phyloP scores from a whole-genome alignment of 2,797 vertebrate species.

The Pipistrellus nathusii region DNA sequence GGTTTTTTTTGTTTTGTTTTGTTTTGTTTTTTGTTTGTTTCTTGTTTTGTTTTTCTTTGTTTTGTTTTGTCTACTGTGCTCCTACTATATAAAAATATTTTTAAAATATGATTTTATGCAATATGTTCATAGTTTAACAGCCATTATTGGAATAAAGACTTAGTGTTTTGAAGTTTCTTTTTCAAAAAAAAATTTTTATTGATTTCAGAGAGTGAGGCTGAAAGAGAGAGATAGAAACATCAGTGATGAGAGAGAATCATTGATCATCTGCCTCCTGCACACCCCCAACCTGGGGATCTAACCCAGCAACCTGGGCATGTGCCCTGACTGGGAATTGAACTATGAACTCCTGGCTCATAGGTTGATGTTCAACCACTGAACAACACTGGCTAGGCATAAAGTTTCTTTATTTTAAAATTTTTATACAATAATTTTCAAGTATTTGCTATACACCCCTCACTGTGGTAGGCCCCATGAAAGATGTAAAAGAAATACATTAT shows the following conservation, averaged over 20 bases:
- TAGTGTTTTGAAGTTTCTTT: slow-evolving; percentile 37
- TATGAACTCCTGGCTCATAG: no score
- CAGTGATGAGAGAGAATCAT: no score
- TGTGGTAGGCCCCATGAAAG: not conserved
- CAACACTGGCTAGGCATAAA: not conserved
- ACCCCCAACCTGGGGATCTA: no score
- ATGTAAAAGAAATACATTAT: slow-evolving; percentile 11
- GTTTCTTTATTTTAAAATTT: slow-evolving; percentile 26
- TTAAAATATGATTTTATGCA: slow-evolving; percentile 38
- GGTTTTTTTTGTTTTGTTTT: not conserved
- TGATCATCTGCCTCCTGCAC: no score
- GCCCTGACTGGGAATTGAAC: no score
- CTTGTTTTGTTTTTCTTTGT: not conserved
- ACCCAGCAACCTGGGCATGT: no score
- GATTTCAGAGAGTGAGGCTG: no score
- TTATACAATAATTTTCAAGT: slow-evolving; percentile 19
- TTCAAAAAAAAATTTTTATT: no score
- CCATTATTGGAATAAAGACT: not conserved
- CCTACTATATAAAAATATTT: slow-evolving; percentile 13
- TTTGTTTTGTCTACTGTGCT: not conserved
- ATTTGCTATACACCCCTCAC: not conserved
- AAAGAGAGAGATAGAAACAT: no score
- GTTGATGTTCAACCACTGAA: no score
- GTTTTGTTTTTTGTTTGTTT: not conserved
- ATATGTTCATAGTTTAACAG: not conserved